Evolutionary conservation across 2,797 vertebrate species (phyloP).

Genomic region (Mus spretus): DNA sequence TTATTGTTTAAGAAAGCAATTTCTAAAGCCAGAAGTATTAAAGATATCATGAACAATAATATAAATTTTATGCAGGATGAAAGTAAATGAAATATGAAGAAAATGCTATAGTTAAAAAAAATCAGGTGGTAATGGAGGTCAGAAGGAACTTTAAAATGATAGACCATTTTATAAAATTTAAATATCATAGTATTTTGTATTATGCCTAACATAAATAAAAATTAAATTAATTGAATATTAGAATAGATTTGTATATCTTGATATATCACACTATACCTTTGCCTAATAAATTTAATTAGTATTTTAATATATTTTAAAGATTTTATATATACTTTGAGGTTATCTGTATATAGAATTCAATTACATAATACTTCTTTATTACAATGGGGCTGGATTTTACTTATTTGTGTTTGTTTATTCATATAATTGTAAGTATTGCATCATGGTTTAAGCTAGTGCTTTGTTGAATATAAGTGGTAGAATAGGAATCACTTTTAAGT

Average conservation of each 20-base stretch:
- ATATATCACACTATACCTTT: not conserved
- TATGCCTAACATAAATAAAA: not conserved
- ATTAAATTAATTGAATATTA: not conserved
- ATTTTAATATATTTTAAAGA: not conserved
- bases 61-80: not conserved
- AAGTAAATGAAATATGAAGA: not conserved
- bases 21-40: not conserved
- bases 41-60: not conserved
- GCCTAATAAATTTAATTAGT: not conserved
- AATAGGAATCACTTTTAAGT: not conserved
- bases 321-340: not conserved
- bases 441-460: not conserved
- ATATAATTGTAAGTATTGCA: not conserved
- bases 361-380: not conserved
- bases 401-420: not conserved
- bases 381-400: not conserved
- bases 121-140: not conserved
- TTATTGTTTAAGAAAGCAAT: constrained; percentile 6
- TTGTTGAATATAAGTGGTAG: not conserved
- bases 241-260: not conserved
- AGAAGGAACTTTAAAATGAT: not conserved
- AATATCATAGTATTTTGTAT: not conserved
- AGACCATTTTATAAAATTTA: not conserved
- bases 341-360: not conserved
- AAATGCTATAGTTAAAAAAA: not conserved